phyloP scores from a whole-genome alignment of 2,113 vertebrate genomes.

The Nettapus auritus region DNA sequence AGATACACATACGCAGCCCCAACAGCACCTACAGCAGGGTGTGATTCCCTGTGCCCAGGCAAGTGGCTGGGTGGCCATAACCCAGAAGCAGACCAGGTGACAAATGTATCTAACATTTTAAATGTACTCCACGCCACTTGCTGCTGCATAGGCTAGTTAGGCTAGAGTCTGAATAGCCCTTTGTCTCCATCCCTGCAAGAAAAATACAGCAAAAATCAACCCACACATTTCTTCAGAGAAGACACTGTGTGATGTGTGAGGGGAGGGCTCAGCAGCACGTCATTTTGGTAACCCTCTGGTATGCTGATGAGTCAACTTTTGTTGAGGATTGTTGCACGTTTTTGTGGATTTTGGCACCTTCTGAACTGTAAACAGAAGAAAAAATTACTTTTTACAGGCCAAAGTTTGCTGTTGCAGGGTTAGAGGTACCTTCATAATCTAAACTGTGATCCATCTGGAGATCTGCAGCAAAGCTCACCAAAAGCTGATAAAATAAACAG shows the following conservation, averaged over 20 bases:
- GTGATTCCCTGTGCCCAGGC: not conserved
- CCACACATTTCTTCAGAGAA: not conserved
- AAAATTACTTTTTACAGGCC: not conserved
- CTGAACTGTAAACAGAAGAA: not conserved
- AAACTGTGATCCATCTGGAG: conserved; percentile 37
- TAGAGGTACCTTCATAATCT: conserved; percentile 26
- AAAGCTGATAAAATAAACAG: conserved; percentile 57
- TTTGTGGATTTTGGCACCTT: conserved; percentile 34
- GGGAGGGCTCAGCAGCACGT: not conserved
- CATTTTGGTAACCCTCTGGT: not conserved
- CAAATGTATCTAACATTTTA: not conserved
- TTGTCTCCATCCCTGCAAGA: not conserved
- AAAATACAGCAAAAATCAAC: not conserved
- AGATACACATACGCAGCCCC: not conserved
- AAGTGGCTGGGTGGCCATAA: not conserved
- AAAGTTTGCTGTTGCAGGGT: conserved; percentile 1
- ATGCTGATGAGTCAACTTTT: not conserved
- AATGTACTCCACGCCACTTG: not conserved
- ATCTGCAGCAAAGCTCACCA: conserved; percentile 20
- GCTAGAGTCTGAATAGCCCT: not conserved
- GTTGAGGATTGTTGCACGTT: not conserved
- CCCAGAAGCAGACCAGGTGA: not conserved
- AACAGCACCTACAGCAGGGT: not conserved
- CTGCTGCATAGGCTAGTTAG: not conserved
- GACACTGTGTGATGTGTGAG: not conserved